phyloP scores from a whole-genome alignment of 2,113 vertebrate genomes.

The Corythaeola cristata region DNA sequence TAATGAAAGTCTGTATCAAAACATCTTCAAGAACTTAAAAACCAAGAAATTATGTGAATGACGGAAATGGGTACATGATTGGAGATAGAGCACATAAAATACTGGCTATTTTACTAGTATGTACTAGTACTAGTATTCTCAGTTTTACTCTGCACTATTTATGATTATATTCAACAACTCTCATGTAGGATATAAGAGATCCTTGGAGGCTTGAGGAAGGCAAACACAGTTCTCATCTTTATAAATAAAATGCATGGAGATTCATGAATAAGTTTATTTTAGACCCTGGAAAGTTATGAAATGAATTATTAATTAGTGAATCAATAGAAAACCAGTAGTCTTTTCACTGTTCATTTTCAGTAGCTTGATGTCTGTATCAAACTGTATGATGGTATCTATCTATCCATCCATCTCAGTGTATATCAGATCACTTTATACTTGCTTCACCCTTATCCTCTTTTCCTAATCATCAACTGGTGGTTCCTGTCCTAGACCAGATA shows the following conservation, averaged over 20 bases:
- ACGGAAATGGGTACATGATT: not conserved
- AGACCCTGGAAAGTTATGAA: not conserved
- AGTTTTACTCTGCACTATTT: not conserved
- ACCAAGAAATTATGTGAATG: not conserved
- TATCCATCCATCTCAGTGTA: not conserved
- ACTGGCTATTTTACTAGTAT: not conserved
- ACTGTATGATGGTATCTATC: not conserved
- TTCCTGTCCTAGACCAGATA: not conserved
- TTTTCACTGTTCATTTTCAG: not conserved
- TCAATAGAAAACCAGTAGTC: not conserved
- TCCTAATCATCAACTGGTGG: not conserved
- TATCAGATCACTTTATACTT: not conserved
- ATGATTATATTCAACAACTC: not conserved
- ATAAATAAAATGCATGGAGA: not conserved
- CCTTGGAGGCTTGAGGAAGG: not conserved
- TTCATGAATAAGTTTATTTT: not conserved
- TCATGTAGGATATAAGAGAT: not conserved
- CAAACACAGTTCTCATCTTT: not conserved
- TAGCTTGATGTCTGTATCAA: not conserved
- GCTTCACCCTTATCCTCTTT: not conserved
- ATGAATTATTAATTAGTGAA: not conserved
- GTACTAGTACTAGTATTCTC: not conserved
- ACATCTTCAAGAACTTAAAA: not conserved
- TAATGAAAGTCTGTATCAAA: not conserved
- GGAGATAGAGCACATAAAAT: not conserved